Evolutionary conservation across 2,797 vertebrate species (phyloP).

Genomic region (Sorex maritimensis): DNA sequence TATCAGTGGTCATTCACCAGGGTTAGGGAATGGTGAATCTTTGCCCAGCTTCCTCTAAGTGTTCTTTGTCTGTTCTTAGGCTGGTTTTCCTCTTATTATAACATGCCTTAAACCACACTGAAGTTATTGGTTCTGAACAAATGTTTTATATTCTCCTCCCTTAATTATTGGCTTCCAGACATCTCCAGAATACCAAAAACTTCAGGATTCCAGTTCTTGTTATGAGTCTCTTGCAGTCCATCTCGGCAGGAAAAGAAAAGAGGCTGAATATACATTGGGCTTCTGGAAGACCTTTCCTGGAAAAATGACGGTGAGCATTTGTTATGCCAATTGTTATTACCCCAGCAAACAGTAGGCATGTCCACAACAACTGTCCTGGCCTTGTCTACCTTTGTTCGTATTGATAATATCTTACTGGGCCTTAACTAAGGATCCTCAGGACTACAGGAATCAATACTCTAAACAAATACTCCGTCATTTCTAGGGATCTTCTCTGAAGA

Average conservation of each 20-base stretch:
- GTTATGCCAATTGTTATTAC: neutral
- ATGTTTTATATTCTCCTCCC: slow-evolving; percentile 39
- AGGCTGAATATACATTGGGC: slow-evolving; percentile 95
- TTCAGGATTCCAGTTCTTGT: slow-evolving; percentile 95
- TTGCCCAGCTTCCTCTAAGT: neutral
- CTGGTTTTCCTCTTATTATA: slow-evolving; percentile 41
- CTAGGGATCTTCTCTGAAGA: slow-evolving; percentile 10
- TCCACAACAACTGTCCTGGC: neutral
- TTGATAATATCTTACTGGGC: neutral
- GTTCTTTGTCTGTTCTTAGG: neutral
- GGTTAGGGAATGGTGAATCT: neutral
- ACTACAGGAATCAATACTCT: neutral
- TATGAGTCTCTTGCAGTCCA: slow-evolving; percentile 94
- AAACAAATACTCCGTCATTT: neutral
- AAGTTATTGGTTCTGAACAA: neutral
- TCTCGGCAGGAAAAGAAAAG: slow-evolving; percentile 95
- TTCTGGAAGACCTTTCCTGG: slow-evolving; percentile 99
- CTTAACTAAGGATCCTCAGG: neutral
- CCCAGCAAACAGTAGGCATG: slow-evolving; percentile 31
- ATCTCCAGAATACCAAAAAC: slow-evolving; percentile 95
- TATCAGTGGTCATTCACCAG: neutral
- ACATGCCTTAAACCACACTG: neutral
- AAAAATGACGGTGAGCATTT: slow-evolving; percentile 96
- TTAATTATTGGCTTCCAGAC: slow-evolving; percentile 89
- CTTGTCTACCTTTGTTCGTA: slow-evolving; percentile 18